Conservation (phyloP, 2,888 invertebrate genomes). For the Smittia sp. region DNA sequence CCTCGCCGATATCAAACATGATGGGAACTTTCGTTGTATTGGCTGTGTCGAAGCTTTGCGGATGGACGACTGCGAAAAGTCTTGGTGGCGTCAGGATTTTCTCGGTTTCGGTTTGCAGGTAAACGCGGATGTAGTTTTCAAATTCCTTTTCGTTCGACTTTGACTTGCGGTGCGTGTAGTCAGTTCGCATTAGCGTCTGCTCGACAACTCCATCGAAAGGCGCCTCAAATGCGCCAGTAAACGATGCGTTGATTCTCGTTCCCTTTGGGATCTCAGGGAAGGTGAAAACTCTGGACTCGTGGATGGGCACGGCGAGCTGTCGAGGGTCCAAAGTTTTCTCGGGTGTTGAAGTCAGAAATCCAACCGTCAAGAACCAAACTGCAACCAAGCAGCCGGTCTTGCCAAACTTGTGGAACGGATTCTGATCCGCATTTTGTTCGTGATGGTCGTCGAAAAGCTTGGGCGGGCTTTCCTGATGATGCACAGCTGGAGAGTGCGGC, state of each 20-base stretch:
- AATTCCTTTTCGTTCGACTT: background rate
- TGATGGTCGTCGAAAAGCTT: conserved; percentile 19
- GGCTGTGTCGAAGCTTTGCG: conserved; percentile 60
- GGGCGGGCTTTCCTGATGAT: conserved; percentile 13
- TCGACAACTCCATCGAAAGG: conserved; percentile 42
- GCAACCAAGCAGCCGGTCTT: conserved; percentile 11
- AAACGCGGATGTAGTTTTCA: conserved; percentile 32
- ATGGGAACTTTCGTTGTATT: conserved; percentile 55
- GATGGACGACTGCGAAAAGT: conserved; percentile 44
- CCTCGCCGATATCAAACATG: conserved; percentile 50
- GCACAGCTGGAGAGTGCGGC: background rate
- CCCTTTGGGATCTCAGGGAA: conserved; percentile 46
- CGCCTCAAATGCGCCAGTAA: conserved; percentile 59
- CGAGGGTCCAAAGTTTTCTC: conserved; percentile 51
- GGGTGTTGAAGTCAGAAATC: conserved; percentile 48
- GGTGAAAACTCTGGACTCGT: conserved; percentile 47
- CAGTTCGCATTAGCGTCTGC: background rate
- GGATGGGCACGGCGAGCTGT: conserved; percentile 49
- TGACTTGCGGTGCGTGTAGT: background rate
- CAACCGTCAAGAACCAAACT: conserved; percentile 33
- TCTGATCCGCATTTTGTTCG: conserved; percentile 9
- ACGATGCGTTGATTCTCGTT: conserved; percentile 52
- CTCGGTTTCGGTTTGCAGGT: conserved; percentile 8
- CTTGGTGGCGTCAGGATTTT: conserved; percentile 4
- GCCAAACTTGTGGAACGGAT: conserved; percentile 38